Evolutionary conservation across 2,113 vertebrate species (phyloP).

Genomic region (Silurus glanis): DNA sequence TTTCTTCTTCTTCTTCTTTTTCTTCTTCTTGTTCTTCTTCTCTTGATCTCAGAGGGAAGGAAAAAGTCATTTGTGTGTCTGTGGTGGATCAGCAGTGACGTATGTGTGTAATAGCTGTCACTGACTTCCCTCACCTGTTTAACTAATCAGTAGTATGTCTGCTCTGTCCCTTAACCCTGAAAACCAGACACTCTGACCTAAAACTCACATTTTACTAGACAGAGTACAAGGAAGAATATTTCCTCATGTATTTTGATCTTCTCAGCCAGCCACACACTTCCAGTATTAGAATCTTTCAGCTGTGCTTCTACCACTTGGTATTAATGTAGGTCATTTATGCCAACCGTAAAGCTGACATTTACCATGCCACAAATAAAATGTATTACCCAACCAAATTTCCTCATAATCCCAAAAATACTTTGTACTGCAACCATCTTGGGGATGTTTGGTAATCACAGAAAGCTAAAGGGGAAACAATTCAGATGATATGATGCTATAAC

Average conservation of each 20-base stretch:
- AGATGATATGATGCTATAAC: not conserved
- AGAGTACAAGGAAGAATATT: not conserved
- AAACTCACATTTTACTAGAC: slow-evolving; percentile 8
- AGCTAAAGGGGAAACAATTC: not conserved
- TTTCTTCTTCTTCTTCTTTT: not conserved
- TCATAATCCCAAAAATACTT: not conserved
- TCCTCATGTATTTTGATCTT: not conserved
- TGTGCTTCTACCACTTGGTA: not conserved
- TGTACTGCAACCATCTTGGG: not conserved
- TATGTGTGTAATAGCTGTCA: slow-evolving; percentile 41
- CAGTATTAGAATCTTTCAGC: not conserved
- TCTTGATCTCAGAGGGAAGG: not conserved
- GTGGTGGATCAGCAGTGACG: not conserved
- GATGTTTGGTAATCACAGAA: not conserved
- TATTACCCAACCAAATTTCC: not conserved
- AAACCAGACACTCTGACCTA: not conserved
- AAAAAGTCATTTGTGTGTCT: slow-evolving; percentile 21
- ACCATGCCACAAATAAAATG: not conserved
- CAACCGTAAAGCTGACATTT: not conserved
- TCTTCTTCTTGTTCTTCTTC: not conserved
- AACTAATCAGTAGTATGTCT: slow-evolving; percentile 36
- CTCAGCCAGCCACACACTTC: not conserved
- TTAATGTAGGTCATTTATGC: not conserved
- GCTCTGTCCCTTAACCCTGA: slow-evolving; percentile 30
- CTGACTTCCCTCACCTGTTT: slow-evolving; percentile 23